Percentiles rank a stretch among this genome's conserved stretches.
These are phyloP conservation scores for Rhopalosiphum padi DNA, from an alignment of 1,140 invertebrate genomes.

Conservation along the genomic window DNA sequence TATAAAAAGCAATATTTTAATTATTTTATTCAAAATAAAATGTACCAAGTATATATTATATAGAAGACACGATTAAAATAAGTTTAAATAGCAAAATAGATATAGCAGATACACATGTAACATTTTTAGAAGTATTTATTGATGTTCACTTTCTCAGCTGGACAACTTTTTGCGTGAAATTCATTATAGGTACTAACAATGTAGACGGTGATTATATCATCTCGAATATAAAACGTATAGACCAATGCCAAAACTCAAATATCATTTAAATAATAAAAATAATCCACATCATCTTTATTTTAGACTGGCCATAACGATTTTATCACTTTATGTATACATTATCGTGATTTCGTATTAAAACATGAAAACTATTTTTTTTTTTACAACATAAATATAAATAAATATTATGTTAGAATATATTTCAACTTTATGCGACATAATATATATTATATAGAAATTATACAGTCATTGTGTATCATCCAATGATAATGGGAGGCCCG, in stretches of 20 bases:
- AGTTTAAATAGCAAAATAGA: not conserved
- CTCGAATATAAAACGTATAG: not conserved
- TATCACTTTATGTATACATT: not conserved
- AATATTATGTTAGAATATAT: conserved; percentile 12
- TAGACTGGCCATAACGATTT: not conserved
- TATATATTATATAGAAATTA: not conserved
- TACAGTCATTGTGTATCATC: not conserved
- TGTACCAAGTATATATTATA: too few species aligned
- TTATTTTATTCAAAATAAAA: not conserved
- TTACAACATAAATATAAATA: not conserved
- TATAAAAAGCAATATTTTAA: not conserved
- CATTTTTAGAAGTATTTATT: not conserved
- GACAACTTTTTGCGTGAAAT: not conserved
- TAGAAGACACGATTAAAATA: not conserved
- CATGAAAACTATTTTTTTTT: not conserved
- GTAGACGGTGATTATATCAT: not conserved
- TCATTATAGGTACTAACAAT: not conserved
- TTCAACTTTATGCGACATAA: not conserved
- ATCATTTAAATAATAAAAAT: not conserved
- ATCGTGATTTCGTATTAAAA: not conserved
- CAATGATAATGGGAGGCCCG: not conserved
- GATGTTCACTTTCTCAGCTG: not conserved
- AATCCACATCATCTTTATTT: not conserved
- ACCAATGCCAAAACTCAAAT: conserved; percentile 21
- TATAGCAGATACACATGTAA: not conserved